These are phyloP conservation scores for Thalpophila matura DNA, from an alignment of 2,888 invertebrate genomes.

Conservation along the genomic window DNA sequence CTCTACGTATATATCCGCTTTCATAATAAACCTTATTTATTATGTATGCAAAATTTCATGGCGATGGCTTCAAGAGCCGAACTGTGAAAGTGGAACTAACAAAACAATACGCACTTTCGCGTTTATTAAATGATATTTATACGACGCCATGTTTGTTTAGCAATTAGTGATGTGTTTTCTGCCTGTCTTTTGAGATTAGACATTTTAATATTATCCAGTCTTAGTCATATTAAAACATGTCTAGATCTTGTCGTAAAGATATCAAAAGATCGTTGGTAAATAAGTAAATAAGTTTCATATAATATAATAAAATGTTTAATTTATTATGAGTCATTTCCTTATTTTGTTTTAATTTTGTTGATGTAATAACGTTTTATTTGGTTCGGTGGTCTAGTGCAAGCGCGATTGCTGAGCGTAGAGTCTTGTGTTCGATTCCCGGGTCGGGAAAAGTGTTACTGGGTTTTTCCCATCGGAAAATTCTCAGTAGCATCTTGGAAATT, in stretches of 20 bases:
- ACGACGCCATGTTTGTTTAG: background rate
- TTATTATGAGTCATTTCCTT: slow-evolving; percentile 11
- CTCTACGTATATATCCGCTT: background rate
- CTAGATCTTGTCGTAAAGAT: slow-evolving; percentile 34
- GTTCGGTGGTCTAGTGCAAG: no score
- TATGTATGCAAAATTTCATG: slow-evolving; percentile 11
- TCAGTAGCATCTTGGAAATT: no score
- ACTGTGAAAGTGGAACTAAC: slow-evolving; percentile 21
- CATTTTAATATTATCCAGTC: background rate
- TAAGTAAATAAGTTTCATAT: slow-evolving; percentile 4
- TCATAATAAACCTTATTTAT: background rate
- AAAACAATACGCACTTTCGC: slow-evolving; percentile 10
- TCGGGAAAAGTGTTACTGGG: no score
- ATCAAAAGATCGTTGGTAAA: slow-evolving; percentile 16
- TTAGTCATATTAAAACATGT: background rate
- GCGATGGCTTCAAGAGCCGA: background rate
- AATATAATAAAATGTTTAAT: background rate
- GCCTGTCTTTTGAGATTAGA: background rate
- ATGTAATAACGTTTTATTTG: background rate
- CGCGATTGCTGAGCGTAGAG: no score
- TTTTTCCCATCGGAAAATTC: no score
- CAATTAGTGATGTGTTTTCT: background rate
- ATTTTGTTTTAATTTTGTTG: background rate
- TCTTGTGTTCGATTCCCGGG: no score
- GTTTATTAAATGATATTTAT: slow-evolving; percentile 10